Evolutionary conservation across 2,113 vertebrate genomes (phyloP), one percentile per base, ranked within the genome.

Genomic region (Carassius carassius): DNA sequence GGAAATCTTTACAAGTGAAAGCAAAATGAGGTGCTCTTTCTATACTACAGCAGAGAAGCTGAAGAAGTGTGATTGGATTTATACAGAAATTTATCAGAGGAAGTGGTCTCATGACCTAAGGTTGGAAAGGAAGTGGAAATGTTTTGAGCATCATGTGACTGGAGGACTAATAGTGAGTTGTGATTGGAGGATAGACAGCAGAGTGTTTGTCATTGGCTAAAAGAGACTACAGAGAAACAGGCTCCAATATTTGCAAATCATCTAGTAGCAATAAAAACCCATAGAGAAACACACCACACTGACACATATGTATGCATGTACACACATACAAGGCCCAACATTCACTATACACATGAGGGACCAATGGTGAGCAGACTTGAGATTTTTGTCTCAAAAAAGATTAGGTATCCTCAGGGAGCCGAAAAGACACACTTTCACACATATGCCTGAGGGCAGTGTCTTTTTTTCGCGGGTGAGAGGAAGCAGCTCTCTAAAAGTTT

Each of bases 1-100:
- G 88, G 88, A 88, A 91, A 86, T 81, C 77, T 86, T 82, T 37
- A 21, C 35, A 60, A 86, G 58, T 77, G 81, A 84, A 86, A 89
- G 82, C 25, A 77, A 77, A 54, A 76, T 32, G 17, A 82, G 29
- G 65, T 19, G 49, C 25, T 72, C 0, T 23, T 21, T 58, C 16
- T 82, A n/a, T 49, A 81, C 17, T 13, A 81, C 23, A 54, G 78
- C 25, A 41, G 32, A 23, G 21, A 37, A 41, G 41, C 41, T 44
- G 41, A 60, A 17, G 35, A 35, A 54, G 16, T 35, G 75, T 5
- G 51, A 78, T 6, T 32, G 25, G 49, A 54, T 37, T 78, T 25
- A 23, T 0, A 58, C 11, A 41, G 35, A 60, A 78, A 62, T 10
- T 35, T 8, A 81, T 47, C 2, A 47, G 21, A 29, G 25, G 7